Conservation (phyloP, 2,113 vertebrate species). For the Apodemus speciosus region DNA sequence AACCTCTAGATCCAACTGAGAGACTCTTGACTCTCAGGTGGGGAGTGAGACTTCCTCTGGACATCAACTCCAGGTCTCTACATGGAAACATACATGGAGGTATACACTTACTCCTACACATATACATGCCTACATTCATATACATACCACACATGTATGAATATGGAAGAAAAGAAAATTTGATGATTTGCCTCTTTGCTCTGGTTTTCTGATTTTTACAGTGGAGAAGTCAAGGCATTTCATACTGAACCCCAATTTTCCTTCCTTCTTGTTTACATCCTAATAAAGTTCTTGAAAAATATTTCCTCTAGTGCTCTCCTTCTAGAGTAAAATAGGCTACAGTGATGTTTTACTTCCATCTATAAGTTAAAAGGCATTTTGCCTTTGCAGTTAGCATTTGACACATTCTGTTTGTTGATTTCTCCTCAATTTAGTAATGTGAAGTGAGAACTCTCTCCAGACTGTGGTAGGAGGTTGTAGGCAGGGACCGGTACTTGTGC, state of each 20-base stretch:
- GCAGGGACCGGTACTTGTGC: not conserved
- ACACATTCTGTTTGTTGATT: not conserved
- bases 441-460: not conserved
- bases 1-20: not conserved
- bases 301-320: not conserved
- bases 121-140: too few species aligned
- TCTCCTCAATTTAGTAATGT: not conserved
- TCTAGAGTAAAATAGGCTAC: not conserved
- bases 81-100: not conserved
- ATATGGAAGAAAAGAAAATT: not conserved
- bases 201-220: not conserved
- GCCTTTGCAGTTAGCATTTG: not conserved
- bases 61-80: not conserved
- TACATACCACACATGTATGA: not conserved
- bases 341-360: not conserved
- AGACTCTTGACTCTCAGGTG: not conserved
- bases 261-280: not conserved
- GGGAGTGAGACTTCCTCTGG: too few species aligned
- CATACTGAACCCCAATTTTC: not conserved
- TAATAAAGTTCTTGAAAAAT: not conserved
- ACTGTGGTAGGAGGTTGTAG: fast-evolving
- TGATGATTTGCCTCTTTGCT: not conserved
- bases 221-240: not conserved
- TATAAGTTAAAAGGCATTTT: not conserved
- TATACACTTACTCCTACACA: too few species aligned